Conservation (phyloP, 2,888 invertebrate species). For the Chelonus formosanus region DNA sequence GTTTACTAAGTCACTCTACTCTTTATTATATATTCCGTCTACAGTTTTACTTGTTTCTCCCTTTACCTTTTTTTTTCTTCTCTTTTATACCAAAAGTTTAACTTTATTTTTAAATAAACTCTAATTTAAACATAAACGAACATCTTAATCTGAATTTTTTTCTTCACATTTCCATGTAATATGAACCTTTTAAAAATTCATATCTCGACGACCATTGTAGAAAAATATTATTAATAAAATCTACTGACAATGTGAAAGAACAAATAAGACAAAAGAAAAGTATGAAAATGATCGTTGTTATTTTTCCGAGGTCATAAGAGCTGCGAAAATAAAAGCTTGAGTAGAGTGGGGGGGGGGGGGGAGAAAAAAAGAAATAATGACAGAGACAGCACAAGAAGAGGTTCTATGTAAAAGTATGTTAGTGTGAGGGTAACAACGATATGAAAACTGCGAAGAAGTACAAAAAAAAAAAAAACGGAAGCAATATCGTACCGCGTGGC, state of each 20-base stretch:
- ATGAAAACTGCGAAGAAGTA: conserved; percentile 24
- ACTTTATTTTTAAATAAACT: too few relatives aligned
- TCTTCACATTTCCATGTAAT: neutral
- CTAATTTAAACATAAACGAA: too few relatives aligned
- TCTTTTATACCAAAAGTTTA: too few relatives aligned
- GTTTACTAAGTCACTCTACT: too few relatives aligned
- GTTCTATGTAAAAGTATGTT: conserved; percentile 26
- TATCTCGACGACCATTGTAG: too few relatives aligned
- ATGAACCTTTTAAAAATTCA: too few relatives aligned
- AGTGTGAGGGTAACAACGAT: conserved; percentile 12
- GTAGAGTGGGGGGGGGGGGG: conserved; percentile 7
- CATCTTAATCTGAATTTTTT: neutral
- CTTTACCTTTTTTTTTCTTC: too few relatives aligned
- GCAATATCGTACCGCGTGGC: conserved; percentile 55
- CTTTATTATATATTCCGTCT: too few relatives aligned
- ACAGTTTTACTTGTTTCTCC: too few relatives aligned
- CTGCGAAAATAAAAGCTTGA: conserved; percentile 36
- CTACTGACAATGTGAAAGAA: conserved; percentile 34
- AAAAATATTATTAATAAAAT: conserved; percentile 38
- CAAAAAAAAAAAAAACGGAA: conserved; percentile 50
- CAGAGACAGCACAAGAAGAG: conserved; percentile 30
- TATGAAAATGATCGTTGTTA: conserved; percentile 48
- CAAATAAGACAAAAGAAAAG: conserved; percentile 27
- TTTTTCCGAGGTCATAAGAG: conserved; percentile 39
- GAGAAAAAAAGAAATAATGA: conserved; percentile 22